Evolutionary conservation across 2,113 vertebrate genomes (phyloP), one percentile per base, ranked within the genome.

Genomic region (Eurypyga helias): DNA sequence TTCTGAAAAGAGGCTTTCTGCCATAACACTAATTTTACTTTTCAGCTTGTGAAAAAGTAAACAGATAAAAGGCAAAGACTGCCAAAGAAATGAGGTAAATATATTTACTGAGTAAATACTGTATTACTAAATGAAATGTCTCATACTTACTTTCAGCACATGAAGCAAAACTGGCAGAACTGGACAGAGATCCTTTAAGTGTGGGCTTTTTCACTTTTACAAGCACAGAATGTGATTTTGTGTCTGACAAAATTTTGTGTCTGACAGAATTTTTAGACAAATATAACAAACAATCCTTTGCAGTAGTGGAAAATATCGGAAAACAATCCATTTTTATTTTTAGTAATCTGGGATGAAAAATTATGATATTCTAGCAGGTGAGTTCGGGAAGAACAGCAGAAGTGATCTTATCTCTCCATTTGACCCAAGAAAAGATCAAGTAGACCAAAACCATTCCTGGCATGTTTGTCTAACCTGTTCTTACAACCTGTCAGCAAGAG

Each of bases 391-490:
- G 81, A 91, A 79, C 51, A 82, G 69, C 85, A 94, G 20, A 83
- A 84, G 11, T 45, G 69, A 95, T 93, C 34, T 96, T 96, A 96
- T 95, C 94, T 93, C 69, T 75, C 18, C 16, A 23, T 96, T 94
- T 95, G 72, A 78, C 83, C 77, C 69, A 94, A 87, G 77, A 67
- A 96, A 91, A 75, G 55, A 94, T 87, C 80, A 96, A 94, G 83
- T 64, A 94, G 77, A 91, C 91, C 83, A 95, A 95, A 96, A 95
- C 87, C 73, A 60, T 94, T 91, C 69, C 69, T 76, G 89, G 89
- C 73, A 93, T 89, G 89, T 96, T 96, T 96, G 89, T 84, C 69
- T 96, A 95, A 96, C 93, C 87, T 96, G 65, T 92, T 93, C 94
- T 92, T 95, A 55, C 60, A 94, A 94, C 72, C 77, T 95, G 89